Percentiles rank a stretch among this genome's conserved stretches.
These are phyloP conservation scores for Aleiodes sp. DNA, from an alignment of 1,140 invertebrate species.

Conservation along the genomic window DNA sequence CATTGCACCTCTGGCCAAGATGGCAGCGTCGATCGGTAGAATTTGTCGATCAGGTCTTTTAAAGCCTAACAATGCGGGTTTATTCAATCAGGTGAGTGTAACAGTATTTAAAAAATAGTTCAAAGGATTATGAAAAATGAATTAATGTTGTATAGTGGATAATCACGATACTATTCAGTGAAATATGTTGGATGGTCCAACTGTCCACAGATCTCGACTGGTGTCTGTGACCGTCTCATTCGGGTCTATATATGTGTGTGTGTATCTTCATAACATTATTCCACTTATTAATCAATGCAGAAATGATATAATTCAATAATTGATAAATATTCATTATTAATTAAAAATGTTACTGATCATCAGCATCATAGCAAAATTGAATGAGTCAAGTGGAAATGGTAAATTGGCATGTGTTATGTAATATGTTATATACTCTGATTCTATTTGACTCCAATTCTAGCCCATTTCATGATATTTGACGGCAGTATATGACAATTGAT, in stretches of 20 bases:
- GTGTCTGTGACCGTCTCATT: background rate
- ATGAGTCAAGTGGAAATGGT: constrained; percentile 12
- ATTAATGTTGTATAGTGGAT: background rate
- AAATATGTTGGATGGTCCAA: background rate
- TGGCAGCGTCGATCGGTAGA: constrained; percentile 83
- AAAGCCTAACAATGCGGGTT: constrained; percentile 68
- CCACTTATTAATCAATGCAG: background rate
- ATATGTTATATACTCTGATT: constrained; percentile 15
- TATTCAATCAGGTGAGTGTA: constrained; percentile 66
- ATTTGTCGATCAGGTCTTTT: constrained; percentile 82
- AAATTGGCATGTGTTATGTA: constrained; percentile 47
- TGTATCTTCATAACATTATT: constrained; percentile 18
- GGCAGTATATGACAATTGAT: background rate
- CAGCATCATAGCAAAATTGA: too few relatives aligned
- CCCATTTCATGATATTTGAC: background rate
- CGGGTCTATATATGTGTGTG: constrained; percentile 5
- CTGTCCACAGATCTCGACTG: background rate
- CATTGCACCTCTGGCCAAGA: constrained; percentile 70
- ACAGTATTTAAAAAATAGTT: background rate
- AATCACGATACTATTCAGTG: background rate
- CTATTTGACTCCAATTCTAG: background rate
- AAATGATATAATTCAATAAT: too few relatives aligned
- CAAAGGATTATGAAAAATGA: background rate
- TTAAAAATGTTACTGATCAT: background rate
- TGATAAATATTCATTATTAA: too few relatives aligned